phyloP scores from a whole-genome alignment of 2,888 invertebrate genomes.

The Amiota minor region DNA sequence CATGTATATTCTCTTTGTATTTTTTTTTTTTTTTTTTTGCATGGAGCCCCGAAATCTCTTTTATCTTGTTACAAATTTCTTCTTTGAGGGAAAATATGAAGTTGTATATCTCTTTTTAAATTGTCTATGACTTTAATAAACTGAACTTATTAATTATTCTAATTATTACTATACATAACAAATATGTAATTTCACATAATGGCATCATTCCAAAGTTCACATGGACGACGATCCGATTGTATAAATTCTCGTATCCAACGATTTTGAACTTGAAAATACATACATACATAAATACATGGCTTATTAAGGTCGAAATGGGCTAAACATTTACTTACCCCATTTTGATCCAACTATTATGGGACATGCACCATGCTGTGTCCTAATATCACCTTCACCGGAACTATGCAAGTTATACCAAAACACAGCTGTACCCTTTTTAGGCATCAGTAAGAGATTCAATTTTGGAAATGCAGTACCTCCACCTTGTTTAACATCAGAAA shows the following conservation, averaged over 20 bases:
- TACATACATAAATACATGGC: not conserved
- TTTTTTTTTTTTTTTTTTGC: too few relatives aligned
- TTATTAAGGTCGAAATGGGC: not conserved
- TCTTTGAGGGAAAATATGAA: too few relatives aligned
- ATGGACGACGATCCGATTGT: conserved; percentile 83
- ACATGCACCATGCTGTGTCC: conserved; percentile 94
- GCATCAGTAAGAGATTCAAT: conserved; percentile 82
- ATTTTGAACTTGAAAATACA: conserved; percentile 80
- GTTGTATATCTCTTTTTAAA: too few relatives aligned
- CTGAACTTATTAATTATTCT: too few relatives aligned
- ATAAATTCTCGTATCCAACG: conserved; percentile 91
- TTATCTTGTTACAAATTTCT: too few relatives aligned
- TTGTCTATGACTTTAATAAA: too few relatives aligned
- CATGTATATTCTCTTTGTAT: too few relatives aligned
- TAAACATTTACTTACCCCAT: conserved; percentile 82
- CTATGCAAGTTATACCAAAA: conserved; percentile 96
- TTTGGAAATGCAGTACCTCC: conserved; percentile 98
- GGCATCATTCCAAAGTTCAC: conserved; percentile 68
- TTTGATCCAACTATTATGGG: conserved; percentile 96
- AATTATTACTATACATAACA: too few relatives aligned
- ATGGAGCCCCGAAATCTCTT: too few relatives aligned
- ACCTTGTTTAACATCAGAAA: conserved; percentile 95
- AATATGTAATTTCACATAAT: too few relatives aligned
- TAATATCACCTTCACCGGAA: conserved; percentile 89
- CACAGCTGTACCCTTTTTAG: conserved; percentile 77